Evolutionary conservation across 2,888 invertebrate genomes (phyloP), one percentile per base, ranked within the genome.

Genomic region (Lasioglossum vierecki): DNA sequence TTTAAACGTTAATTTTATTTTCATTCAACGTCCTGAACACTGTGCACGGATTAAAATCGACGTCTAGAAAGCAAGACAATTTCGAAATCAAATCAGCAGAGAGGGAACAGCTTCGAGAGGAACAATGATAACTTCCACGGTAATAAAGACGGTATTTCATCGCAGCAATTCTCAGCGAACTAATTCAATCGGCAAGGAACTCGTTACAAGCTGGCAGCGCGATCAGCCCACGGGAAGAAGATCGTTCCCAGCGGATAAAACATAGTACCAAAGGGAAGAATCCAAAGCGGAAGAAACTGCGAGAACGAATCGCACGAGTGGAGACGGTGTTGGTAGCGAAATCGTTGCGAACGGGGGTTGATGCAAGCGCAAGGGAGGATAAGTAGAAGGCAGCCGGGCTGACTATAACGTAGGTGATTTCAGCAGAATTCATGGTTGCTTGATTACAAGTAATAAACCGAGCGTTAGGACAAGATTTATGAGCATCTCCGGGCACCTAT

Each of bases 391-490:
- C 89, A 92, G 84, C 4, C 85, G 63, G 60, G 83, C 85, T 80
- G 83, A 89, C 90, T 91, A 90, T 92, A 93, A 94, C 93, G 93
- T 94, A 94, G 94, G 94, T 94, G 94, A 94, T 95, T 94, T 94
- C 92, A 94, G 92, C 92, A 93, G 93, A 93, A 94, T 95, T 94
- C 94, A 94, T 94, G 94, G 94, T 93, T 93, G 93, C 94, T 94
- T 95, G 94, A 95, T 95, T 95, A 94, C 94, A 93, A 94, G 95
- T 94, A 95, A 94, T 95, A 95, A 95, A 94, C 93, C 93, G 91
- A 90, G 92, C 94, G 94, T 95, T 94, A 94, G 92, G 94, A 92
- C 93, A 94, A 94, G 94, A 95, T 94, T 95, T 94, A 94, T 93
- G 94, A 93, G 92, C 93, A 92, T 93, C 92, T 92, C 88, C 91